Conservation (phyloP, 37 sponge, comb jelly and placozoan species). For the Eunapius fragilis region DNA sequence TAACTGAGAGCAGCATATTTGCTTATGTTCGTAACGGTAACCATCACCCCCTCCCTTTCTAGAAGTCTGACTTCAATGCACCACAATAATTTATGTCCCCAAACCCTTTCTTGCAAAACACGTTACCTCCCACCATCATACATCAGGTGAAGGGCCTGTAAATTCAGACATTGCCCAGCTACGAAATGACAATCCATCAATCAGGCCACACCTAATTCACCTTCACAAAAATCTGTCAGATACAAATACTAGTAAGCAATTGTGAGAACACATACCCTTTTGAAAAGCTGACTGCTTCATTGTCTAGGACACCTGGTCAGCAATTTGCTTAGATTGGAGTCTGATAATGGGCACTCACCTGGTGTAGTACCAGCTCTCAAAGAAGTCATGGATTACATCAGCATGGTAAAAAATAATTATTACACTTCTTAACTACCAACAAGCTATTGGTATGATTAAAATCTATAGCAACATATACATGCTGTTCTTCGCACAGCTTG, state of each 20-base stretch:
- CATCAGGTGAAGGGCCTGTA: not conserved
- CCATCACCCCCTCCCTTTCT: too few species aligned
- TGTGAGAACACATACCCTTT: not conserved
- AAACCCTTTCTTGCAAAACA: too few species aligned
- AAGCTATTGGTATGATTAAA: not conserved
- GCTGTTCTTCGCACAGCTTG: not conserved
- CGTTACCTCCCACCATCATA: too few species aligned
- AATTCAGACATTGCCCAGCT: not conserved
- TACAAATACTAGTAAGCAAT: not conserved
- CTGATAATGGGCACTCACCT: slow-evolving; percentile 34
- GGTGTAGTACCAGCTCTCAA: slow-evolving; percentile 19
- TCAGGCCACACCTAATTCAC: not conserved
- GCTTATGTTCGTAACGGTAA: too few species aligned
- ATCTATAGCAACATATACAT: not conserved
- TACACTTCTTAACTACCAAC: too few species aligned
- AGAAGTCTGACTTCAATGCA: too few species aligned
- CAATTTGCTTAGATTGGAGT: slow-evolving; percentile 37
- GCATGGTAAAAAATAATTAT: not conserved
- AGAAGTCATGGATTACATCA: slow-evolving; percentile 28
- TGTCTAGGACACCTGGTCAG: not conserved
- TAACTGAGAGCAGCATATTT: not conserved
- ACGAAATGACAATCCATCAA: not conserved
- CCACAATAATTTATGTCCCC: too few species aligned
- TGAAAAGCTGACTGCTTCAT: not conserved
- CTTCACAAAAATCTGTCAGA: not conserved